phyloP scores from a whole-genome alignment of 2,888 invertebrate genomes.

The Thera obeliscata region DNA sequence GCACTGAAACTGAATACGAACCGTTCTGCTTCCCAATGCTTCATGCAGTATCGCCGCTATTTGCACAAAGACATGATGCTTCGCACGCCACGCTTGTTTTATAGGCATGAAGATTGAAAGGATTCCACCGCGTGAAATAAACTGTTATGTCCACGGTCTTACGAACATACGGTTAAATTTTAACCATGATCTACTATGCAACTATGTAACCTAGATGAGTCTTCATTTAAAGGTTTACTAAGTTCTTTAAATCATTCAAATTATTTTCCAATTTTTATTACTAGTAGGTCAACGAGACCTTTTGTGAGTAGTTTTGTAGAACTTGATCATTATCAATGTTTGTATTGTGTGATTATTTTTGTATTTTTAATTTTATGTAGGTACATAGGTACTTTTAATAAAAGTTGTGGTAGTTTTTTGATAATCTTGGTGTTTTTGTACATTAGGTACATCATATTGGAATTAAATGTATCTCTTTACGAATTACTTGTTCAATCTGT shows the following conservation, averaged over 20 bases:
- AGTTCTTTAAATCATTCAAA: no score
- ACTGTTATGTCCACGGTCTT: background rate
- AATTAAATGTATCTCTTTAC: background rate
- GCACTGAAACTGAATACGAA: constrained; percentile 2
- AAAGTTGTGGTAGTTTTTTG: constrained; percentile 6
- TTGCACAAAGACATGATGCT: constrained; percentile 8
- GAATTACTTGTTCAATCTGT: background rate
- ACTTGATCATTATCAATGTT: no score
- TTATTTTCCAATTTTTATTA: no score
- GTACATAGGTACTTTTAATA: no score
- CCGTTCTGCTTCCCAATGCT: constrained; percentile 23
- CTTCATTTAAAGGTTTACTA: no score
- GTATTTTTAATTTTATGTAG: no score
- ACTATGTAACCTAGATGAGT: no score
- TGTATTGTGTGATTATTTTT: no score
- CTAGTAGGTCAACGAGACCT: no score
- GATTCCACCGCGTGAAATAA: background rate
- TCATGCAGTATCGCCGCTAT: constrained; percentile 21
- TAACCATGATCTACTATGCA: background rate
- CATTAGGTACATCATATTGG: background rate
- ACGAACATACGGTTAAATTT: background rate
- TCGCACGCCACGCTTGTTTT: background rate
- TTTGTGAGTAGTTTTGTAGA: no score
- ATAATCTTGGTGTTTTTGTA: constrained; percentile 1
- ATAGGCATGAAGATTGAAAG: background rate